Conservation (phyloP, 2,888 invertebrate genomes). For the Malacosoma neustria region DNA sequence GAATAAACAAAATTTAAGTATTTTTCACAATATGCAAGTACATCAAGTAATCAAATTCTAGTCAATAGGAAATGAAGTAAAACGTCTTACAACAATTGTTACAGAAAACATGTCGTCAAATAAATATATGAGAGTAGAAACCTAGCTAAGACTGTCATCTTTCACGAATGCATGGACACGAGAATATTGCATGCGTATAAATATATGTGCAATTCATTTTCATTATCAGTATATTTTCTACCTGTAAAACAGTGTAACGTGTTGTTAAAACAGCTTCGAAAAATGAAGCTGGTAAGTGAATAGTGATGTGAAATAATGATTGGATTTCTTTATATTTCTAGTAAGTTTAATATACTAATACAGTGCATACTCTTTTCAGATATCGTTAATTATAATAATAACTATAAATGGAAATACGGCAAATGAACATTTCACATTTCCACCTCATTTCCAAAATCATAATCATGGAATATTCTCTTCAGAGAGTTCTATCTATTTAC, state of each 20-base stretch:
- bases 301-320: slow-evolving; percentile 30
- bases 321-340: slow-evolving; percentile 22
- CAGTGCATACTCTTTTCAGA: slow-evolving; percentile 39
- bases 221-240: slow-evolving; percentile 66
- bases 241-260: slow-evolving; percentile 57
- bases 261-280: slow-evolving; percentile 44
- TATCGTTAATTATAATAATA: slow-evolving; percentile 37
- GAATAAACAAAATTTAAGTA: too few relatives aligned
- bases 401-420: slow-evolving; percentile 30
- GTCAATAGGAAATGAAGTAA: too few relatives aligned
- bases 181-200: slow-evolving; percentile 62
- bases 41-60: too few relatives aligned
- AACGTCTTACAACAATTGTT: too few relatives aligned
- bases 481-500: slow-evolving; percentile 51
- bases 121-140: slow-evolving; percentile 39
- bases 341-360: slow-evolving; percentile 28
- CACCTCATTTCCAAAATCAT: slow-evolving; percentile 44
- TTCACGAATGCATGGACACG: slow-evolving; percentile 68
- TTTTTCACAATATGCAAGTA: too few relatives aligned
- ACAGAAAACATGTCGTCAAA: background rate
- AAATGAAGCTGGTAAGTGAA: slow-evolving; percentile 68
- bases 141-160: slow-evolving; percentile 35
- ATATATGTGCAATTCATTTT: slow-evolving; percentile 73
- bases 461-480: slow-evolving; percentile 35
- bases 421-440: slow-evolving; percentile 48